Evolutionary conservation across 1,140 invertebrate genomes (phyloP).

Genomic region (Bombus ignitus): DNA sequence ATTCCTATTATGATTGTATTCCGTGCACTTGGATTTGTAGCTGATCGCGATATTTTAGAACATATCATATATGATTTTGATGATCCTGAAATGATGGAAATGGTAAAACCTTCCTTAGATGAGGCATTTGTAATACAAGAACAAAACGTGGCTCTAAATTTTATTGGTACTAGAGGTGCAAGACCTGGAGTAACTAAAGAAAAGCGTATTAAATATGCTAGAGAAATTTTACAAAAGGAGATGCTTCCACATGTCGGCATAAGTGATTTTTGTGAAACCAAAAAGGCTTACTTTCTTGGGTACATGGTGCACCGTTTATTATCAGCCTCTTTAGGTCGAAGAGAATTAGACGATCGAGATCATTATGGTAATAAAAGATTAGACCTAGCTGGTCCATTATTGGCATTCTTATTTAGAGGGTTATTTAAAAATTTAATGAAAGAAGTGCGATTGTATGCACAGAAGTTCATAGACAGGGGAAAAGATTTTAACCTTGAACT

Average conservation of each 20-base stretch:
- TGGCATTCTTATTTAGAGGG: conserved; percentile 97
- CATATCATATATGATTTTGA: conserved; percentile 99
- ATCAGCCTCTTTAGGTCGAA: conserved; percentile 95
- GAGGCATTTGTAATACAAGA: conserved; percentile 99
- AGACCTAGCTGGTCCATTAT: conserved; percentile 97
- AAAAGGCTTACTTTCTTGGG: conserved; percentile 98
- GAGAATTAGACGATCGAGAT: conserved; percentile 99
- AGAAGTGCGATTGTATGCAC: conserved; percentile 98
- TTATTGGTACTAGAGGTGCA: conserved; percentile 98
- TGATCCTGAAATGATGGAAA: conserved; percentile 99
- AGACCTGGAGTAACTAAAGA: conserved; percentile 98
- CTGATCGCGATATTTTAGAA: conserved; percentile 98
- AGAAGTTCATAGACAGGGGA: conserved; percentile 99
- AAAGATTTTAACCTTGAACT: conserved; percentile 99
- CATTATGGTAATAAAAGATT: conserved; percentile 99
- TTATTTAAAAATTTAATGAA: conserved; percentile 97
- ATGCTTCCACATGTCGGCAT: conserved; percentile 99
- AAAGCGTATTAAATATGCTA: conserved; percentile 99
- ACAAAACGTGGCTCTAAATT: conserved; percentile 98
- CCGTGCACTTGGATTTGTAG: conserved; percentile 97
- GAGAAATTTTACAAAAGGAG: conserved; percentile 99
- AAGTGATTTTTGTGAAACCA: conserved; percentile 99
- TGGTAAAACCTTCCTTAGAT: conserved; percentile 99
- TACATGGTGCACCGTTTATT: conserved; percentile 99
- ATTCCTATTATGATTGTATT: conserved; percentile 99